Conservation (phyloP, 2,797 vertebrate species). For the Myotis vivesi region DNA sequence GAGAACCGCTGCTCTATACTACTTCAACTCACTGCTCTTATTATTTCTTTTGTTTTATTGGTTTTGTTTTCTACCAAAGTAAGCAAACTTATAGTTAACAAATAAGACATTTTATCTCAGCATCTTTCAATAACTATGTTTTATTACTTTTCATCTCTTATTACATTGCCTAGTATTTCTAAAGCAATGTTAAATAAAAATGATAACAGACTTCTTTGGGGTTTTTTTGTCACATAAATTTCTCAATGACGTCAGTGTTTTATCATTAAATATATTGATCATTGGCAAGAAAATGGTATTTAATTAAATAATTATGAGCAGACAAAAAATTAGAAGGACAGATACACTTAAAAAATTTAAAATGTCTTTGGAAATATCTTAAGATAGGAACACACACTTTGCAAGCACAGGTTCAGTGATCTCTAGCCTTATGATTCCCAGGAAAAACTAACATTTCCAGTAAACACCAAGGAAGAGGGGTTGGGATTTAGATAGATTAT, state of each 20-base stretch:
- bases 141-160: neutral
- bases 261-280: neutral
- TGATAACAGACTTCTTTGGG: neutral
- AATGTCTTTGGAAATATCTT: slow-evolving; percentile 15
- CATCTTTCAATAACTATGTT: neutral
- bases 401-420: neutral
- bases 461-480: neutral
- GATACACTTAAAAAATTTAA: neutral
- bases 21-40: too few relatives aligned
- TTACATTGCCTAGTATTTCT: neutral
- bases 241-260: neutral
- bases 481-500: neutral
- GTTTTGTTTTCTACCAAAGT: neutral
- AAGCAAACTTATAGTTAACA: neutral
- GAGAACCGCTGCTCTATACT: neutral
- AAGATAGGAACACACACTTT: neutral
- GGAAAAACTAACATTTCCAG: neutral
- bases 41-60: neutral
- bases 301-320: slow-evolving; percentile 20
- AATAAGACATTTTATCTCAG: neutral
- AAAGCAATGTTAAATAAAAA: neutral
- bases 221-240: neutral
- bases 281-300: neutral
- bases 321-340: neutral
- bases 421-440: neutral